Conservation (phyloP, 23 tunicate genomes). For the Diplosoma virens region DNA sequence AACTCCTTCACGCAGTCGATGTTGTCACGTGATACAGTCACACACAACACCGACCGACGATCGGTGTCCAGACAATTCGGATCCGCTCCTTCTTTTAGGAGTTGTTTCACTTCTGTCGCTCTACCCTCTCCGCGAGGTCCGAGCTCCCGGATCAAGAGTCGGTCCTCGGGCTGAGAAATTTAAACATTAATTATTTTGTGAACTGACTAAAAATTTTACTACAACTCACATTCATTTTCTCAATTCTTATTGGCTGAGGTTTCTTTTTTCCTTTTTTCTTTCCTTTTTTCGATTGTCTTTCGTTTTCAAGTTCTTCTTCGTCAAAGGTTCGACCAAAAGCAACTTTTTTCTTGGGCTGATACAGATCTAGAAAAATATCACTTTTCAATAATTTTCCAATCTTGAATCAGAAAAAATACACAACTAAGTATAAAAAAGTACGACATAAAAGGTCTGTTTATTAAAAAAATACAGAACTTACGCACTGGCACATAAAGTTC, state of each 20-base stretch:
- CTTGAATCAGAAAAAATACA: background rate
- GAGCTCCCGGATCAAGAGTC: slow-evolving; percentile 84
- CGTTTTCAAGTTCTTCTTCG: slow-evolving; percentile 47
- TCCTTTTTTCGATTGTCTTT: slow-evolving; percentile 46
- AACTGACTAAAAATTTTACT: background rate
- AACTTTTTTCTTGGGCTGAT: slow-evolving; percentile 72
- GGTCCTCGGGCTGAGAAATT: slow-evolving; percentile 73
- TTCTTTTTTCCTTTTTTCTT: slow-evolving; percentile 65
- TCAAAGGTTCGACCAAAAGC: slow-evolving; percentile 91
- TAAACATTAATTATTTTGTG: background rate
- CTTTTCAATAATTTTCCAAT: too few species aligned
- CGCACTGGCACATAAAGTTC: too few species aligned
- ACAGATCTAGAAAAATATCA: slow-evolving; percentile 65
- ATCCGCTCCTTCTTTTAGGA: slow-evolving; percentile 83
- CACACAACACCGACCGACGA: slow-evolving; percentile 39
- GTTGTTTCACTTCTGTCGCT: slow-evolving; percentile 62
- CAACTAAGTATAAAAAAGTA: background rate
- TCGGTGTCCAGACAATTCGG: slow-evolving; percentile 75
- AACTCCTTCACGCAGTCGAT: slow-evolving; percentile 48
- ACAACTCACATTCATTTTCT: slow-evolving; percentile 73
- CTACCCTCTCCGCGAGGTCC: slow-evolving; percentile 90
- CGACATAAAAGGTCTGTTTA: background rate
- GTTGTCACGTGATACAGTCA: slow-evolving; percentile 62
- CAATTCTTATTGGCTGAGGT: slow-evolving; percentile 35
- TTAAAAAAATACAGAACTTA: background rate